Conservation (phyloP, 2,888 invertebrate genomes). For the Electrophaes corylata region DNA sequence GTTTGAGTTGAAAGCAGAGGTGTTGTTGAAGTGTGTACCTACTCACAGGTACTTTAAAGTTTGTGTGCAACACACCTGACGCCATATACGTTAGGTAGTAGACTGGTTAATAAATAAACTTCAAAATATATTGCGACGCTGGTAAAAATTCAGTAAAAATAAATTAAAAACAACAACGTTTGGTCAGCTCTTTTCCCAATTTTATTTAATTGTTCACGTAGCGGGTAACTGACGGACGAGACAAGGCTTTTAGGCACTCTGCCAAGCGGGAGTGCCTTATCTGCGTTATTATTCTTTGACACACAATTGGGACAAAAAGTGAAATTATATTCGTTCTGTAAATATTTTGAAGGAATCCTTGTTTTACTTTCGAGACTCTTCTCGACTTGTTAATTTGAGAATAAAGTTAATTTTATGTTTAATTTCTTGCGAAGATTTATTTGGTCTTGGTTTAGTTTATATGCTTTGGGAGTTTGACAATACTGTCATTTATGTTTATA, state of each 20-base stretch:
- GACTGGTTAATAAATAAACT: too few relatives aligned
- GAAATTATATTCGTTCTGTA: constrained; percentile 58
- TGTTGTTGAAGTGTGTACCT: too few relatives aligned
- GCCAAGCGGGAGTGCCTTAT: constrained; percentile 25
- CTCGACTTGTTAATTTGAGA: constrained; percentile 33
- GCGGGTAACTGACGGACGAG: constrained; percentile 20
- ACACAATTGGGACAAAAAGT: constrained; percentile 46
- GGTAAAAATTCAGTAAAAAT: not conserved
- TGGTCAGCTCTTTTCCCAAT: constrained; percentile 28
- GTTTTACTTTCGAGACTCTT: constrained; percentile 31
- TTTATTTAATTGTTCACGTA: constrained; percentile 14
- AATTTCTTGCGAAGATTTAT: not conserved
- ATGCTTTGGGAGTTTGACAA: not conserved
- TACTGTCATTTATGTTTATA: too few relatives aligned
- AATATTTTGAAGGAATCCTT: constrained; percentile 56
- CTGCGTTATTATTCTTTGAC: constrained; percentile 39
- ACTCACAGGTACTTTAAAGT: too few relatives aligned
- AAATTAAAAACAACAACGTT: constrained; percentile 4
- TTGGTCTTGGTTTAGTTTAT: not conserved
- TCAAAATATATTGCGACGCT: too few relatives aligned
- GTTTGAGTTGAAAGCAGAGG: too few relatives aligned
- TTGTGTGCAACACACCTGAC: too few relatives aligned
- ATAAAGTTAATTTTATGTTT: constrained; percentile 17
- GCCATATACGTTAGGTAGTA: too few relatives aligned
- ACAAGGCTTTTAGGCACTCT: constrained; percentile 31